Base-by-base conservation (phyloP, 1,140 invertebrate genomes). In the Drosophila ananassae region DNA sequence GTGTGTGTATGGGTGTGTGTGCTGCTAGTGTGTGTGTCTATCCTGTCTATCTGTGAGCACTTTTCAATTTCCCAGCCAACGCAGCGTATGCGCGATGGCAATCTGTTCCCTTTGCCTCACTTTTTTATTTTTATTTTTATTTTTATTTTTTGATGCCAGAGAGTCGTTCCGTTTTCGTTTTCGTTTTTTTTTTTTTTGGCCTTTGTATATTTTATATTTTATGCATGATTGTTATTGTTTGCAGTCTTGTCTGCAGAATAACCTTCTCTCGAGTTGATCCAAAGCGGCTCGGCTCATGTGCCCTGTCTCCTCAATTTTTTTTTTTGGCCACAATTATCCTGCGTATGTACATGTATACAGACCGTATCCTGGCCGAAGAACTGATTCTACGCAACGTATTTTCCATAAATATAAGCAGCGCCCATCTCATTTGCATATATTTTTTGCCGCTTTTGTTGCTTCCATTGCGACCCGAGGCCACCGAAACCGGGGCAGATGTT, bases 151-250 rank as follows among this genome's bases (percentile, higher is more conserved):
- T 37, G 2, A 12, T 37, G 32, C 32, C 32, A 34, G 8, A 10
- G 13, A 10, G 13, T 22, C 24, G 39, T 50, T 60, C 62, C 34
- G 37, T 24, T 39, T 22, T 47, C 50, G 17, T 21, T 37, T 55
- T 41, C n/a, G n/a, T n/a, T n/a, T 24, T 39, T 22, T 47, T 39
- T n/a, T 21, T 37, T 55, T 41, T 50, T 12, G 28, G 21, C 21
- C 34, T 50, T 62, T 73, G 32, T 39, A 68, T 73, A 72, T 73
- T 62, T 61, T 63, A 71, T 80, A 80, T 73, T 78, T 87, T 81
- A 78, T 81, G 74, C 81, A 57, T 77, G 77, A 85, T 87, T 85
- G 82, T 87, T 85, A 85, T 87, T 85, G 83, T 82, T 79, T 82
- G 78, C 71, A 87, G 69, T 81, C 75, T 78, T 21, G 69, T 56